Evolutionary conservation across 1,140 invertebrate species (phyloP), one percentile per base, ranked within the genome.

Genomic region (Caenorhabditis briggsae): DNA sequence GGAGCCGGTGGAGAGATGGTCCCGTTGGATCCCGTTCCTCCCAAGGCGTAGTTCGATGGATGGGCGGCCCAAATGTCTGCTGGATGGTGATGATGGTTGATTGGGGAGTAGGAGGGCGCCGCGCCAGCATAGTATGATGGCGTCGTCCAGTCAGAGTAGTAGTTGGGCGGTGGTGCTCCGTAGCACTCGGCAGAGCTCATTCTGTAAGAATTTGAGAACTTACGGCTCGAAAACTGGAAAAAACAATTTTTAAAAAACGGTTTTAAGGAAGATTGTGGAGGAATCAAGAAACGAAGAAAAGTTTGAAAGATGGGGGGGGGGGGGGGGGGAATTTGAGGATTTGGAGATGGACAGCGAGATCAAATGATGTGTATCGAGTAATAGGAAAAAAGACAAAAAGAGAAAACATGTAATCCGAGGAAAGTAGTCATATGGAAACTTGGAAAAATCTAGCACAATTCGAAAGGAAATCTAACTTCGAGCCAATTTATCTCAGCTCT

Each of bases 131-230:
- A 85, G 18, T 84, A 61, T 14, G 84, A 25, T 0, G 65, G 64
- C 11, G 83, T 83, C 61, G 86, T 12, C 86, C 86, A 85, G 41
- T 85, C 84, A 9, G 64, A 14, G 8, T 64, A 50, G 23, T 53
- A 50, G 58, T 85, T 70, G 5, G 61, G 59, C 16, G 84, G 83
- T 25, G 86, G 70, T 18, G 59, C 82, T 59, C 59, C 82, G 23
- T 87, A 87, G 25, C 82, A 87, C 33, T 87, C 86, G 20, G 86
- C 83, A 18, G 82, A 87, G 65, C 86, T 87, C 86, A 87, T 87
- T 43, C 65, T 85, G 48, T 11, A 85, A 85, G 56, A 50, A 16
- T 33, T 33, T 53, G 41, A 16, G 41, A 41, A 33, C 2, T 23
- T 48, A 50, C 56, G 43, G 46, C 12, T 18, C n/a, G 11, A 12